Evolutionary conservation across 2,113 vertebrate species (phyloP).

Genomic region (Sarotherodon lohbergeri): DNA sequence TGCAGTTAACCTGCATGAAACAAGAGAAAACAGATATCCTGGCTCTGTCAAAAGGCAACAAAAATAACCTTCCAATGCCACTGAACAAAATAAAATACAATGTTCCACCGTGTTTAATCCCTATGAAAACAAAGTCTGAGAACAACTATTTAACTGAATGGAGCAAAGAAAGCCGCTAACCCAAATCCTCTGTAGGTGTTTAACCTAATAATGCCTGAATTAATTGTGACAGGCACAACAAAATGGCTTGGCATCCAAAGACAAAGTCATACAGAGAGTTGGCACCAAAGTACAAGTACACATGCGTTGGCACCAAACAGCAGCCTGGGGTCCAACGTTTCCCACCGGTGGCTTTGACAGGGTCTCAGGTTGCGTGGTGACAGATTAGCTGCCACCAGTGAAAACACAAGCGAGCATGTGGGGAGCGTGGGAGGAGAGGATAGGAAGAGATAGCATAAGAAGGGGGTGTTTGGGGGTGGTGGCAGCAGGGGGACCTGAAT

Average conservation of each 20-base stretch:
- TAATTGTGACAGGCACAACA: conserved; percentile 19
- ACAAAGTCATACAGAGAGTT: conserved; percentile 22
- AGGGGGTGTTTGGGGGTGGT: not conserved
- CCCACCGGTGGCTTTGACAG: conserved; percentile 12
- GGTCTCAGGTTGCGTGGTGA: conserved; percentile 18
- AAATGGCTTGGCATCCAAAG: conserved; percentile 32
- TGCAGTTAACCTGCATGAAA: not conserved
- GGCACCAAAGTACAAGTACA: conserved; percentile 23
- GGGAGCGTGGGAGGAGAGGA: conserved; percentile 3
- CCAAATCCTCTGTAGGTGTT: not conserved
- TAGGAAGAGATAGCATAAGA: not conserved
- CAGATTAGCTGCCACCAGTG: not conserved
- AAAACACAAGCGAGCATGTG: not conserved
- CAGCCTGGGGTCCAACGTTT: conserved; percentile 10
- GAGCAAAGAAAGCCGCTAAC: not conserved
- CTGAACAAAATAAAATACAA: not conserved
- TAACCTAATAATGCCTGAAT: conserved; percentile 28
- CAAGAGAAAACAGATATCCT: not conserved
- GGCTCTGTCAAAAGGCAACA: not conserved
- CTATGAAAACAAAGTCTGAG: not conserved
- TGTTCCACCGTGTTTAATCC: not conserved
- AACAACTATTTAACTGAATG: not conserved
- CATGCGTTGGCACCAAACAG: conserved; percentile 26
- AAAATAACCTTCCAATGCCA: not conserved
- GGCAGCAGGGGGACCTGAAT: not conserved